Base-by-base conservation (phyloP, 2,797 vertebrate species). In the Argentina silus region DNA sequence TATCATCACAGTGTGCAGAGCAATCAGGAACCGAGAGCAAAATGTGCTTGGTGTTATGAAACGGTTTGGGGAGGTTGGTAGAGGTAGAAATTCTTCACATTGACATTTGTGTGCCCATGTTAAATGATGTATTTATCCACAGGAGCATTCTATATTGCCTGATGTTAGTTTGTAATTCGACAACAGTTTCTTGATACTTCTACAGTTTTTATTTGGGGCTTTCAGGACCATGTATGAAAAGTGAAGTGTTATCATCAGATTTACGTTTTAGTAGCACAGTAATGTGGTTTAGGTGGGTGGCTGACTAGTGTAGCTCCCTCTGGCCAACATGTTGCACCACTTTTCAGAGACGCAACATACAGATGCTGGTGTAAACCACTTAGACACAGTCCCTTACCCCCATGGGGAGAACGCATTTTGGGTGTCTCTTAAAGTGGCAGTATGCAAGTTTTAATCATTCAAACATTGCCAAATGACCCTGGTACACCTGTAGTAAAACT, bases 21-120 rank as follows among this genome's bases (percentile, higher is more conserved):
- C 43, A 9, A 48, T 73, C 17, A 55, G 36, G 48, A 77, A 69
- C 72, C 2, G 55, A 74, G 72, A 57, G 76, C 6, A 79, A 73
- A 88, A 85, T 78, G 75, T 85, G 72, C 63, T 72, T 27, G 56
- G 51, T 79, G 82, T 85, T 80, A 83, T 10, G 19, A 86, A 90
- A 87, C 77, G n/a, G n/a, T n/a, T n/a, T n/a, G n/a, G n/a, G n/a
- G n/a, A n/a, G n/a, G n/a, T n/a, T n/a, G n/a, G n/a, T n/a, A n/a
- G n/a, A n/a, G n/a, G n/a, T n/a, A n/a, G n/a, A n/a, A n/a, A n/a
- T 59, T 59, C 17, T 27, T 23, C 5, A 59, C 56, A 59, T 5
- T 27, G 21, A 27, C 56, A 5, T 27, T 21, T 5, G 21, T 59
- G 21, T 21, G 11, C 56, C 2, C 21, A 19, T 11, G 56, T n/a